These are phyloP conservation scores for Actinernus sp. DNA, from an alignment of 92 coral and sea anemone species.

Conservation along the genomic window DNA sequence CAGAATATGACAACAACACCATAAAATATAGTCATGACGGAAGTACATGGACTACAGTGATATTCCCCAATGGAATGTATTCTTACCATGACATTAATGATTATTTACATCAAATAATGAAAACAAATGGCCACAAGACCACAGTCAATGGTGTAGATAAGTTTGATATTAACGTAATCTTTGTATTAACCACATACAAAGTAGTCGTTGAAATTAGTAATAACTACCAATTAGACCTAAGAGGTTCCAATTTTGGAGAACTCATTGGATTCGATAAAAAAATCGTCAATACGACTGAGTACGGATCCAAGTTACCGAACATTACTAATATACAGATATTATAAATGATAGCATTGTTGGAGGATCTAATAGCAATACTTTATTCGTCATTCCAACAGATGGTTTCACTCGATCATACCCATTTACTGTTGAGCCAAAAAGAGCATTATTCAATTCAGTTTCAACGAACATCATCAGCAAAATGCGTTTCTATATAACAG, in stretches of 20 bases:
- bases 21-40: conserved; percentile 13
- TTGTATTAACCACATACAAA: conserved; percentile 14
- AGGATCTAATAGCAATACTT: conserved; percentile 6
- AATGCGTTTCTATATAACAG: conserved; percentile 22
- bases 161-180: conserved; percentile 4
- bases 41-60: conserved; percentile 9
- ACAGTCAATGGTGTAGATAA: background rate
- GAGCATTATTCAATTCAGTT: conserved; percentile 1
- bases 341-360: conserved; percentile 25
- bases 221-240: conserved; percentile 15
- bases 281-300: conserved; percentile 3
- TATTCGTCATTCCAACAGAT: conserved; percentile 6
- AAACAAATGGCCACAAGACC: conserved; percentile 1
- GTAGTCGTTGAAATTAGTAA: conserved; percentile 4
- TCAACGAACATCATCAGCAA: background rate
- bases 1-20: background rate
- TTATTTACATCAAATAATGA: conserved; percentile 12
- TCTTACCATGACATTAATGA: conserved; percentile 14
- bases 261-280: conserved; percentile 15
- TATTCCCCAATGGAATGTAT: conserved; percentile 7
- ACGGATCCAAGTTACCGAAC: conserved; percentile 14
- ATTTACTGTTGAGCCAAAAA: conserved; percentile 7
- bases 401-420: background rate
- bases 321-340: conserved; percentile 19
- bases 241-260: conserved; percentile 11